Percentiles rank a stretch among this genome's conserved stretches.
phyloP scores from a whole-genome alignment of 2,113 vertebrate genomes.

The Ahaetulla prasina region DNA sequence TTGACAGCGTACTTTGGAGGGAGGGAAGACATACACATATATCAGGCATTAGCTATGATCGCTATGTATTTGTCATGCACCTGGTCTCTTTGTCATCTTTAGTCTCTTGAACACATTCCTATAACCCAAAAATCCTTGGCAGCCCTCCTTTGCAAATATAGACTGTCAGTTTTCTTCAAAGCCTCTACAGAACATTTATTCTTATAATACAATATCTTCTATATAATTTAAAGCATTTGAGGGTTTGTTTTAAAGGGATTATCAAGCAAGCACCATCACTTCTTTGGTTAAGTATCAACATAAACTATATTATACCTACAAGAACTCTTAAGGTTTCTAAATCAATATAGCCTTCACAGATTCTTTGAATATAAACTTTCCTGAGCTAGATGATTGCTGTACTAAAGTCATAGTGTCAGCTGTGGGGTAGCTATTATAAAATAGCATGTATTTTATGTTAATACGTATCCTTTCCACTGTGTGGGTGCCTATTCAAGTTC shows the following conservation, averaged over 20 bases:
- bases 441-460: not conserved
- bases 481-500: not conserved
- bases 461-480: not conserved
- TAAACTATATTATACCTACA: not conserved
- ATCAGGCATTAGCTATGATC: not conserved
- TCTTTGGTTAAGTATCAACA: not conserved
- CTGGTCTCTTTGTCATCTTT: not conserved
- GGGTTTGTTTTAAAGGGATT: not conserved
- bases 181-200: not conserved
- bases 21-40: not conserved
- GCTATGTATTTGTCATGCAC: not conserved
- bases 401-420: not conserved
- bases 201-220: not conserved
- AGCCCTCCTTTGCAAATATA: not conserved
- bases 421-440: not conserved
- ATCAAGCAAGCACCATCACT: not conserved
- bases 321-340: not conserved
- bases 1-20: not conserved
- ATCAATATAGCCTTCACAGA: not conserved
- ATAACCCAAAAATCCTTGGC: not conserved
- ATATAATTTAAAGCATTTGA: not conserved
- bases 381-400: not conserved
- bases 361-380: not conserved
- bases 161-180: slow-evolving; percentile 3
- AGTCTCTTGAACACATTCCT: not conserved